Conservation (phyloP, 1,140 invertebrate genomes). For the Ceratina australensis region DNA sequence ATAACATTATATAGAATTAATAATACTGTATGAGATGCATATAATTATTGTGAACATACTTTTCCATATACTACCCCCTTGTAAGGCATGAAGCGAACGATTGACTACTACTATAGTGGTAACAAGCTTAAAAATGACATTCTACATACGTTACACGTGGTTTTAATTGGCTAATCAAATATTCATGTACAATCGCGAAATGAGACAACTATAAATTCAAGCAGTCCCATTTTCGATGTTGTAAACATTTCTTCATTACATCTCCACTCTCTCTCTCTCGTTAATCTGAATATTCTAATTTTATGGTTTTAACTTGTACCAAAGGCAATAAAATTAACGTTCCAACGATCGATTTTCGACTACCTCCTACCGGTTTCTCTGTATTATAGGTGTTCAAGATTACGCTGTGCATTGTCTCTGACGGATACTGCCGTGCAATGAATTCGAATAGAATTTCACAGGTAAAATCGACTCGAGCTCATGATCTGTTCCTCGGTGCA, state of each 20-base stretch:
- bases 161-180: not conserved
- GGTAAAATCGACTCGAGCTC: not conserved
- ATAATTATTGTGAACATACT: too few relatives aligned
- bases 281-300: conserved; percentile 34
- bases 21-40: too few relatives aligned
- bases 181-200: not conserved
- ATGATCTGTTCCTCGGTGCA: not conserved
- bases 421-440: not conserved
- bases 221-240: not conserved
- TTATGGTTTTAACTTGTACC: not conserved
- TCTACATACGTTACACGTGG: too few relatives aligned
- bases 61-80: too few relatives aligned
- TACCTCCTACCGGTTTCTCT: not conserved
- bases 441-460: not conserved
- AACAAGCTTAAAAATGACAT: too few relatives aligned
- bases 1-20: too few relatives aligned
- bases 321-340: not conserved
- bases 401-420: conserved; percentile 3
- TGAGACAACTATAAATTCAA: not conserved
- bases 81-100: too few relatives aligned
- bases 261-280: too few relatives aligned
- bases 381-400: not conserved
- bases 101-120: too few relatives aligned
- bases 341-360: not conserved
- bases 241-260: not conserved